These are phyloP conservation scores for Ptyas mucosa DNA, from an alignment of 2,113 vertebrate genomes.

Conservation along the genomic window DNA sequence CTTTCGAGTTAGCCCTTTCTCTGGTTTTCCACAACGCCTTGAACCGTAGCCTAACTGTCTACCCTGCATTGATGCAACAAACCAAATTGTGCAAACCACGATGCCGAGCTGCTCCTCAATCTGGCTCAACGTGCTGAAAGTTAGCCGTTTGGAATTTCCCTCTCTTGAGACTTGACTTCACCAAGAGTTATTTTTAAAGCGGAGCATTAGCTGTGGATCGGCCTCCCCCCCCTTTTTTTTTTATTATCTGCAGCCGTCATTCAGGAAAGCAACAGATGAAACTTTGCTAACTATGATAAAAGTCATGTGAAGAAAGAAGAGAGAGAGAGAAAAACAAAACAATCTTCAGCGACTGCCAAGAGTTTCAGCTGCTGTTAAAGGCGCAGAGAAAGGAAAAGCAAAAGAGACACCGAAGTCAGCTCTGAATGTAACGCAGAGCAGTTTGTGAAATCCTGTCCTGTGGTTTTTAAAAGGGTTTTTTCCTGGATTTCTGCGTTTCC, in stretches of 20 bases:
- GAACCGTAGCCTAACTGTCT: neutral
- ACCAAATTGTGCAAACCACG: neutral
- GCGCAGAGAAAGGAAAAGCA: neutral
- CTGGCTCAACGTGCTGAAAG: neutral
- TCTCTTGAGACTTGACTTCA: neutral
- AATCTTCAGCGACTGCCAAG: neutral
- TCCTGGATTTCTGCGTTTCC: neutral
- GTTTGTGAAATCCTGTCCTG: neutral
- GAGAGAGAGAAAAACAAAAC: neutral
- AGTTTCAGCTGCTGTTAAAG: neutral
- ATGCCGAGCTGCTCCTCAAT: neutral
- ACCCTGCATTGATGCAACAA: neutral
- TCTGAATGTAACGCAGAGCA: neutral
- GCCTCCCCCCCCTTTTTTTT: neutral
- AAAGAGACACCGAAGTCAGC: neutral
- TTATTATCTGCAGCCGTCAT: neutral
- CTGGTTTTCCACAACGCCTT: neutral
- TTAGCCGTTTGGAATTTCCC: neutral
- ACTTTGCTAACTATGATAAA: neutral
- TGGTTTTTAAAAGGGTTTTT: neutral
- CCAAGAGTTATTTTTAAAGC: neutral
- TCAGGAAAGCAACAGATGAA: neutral
- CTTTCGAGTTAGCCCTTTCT: neutral
- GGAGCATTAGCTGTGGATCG: neutral
- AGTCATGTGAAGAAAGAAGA: neutral